These are phyloP conservation scores for Harmothoe impar DNA, from an alignment of 2,888 invertebrate genomes.

Conservation along the genomic window DNA sequence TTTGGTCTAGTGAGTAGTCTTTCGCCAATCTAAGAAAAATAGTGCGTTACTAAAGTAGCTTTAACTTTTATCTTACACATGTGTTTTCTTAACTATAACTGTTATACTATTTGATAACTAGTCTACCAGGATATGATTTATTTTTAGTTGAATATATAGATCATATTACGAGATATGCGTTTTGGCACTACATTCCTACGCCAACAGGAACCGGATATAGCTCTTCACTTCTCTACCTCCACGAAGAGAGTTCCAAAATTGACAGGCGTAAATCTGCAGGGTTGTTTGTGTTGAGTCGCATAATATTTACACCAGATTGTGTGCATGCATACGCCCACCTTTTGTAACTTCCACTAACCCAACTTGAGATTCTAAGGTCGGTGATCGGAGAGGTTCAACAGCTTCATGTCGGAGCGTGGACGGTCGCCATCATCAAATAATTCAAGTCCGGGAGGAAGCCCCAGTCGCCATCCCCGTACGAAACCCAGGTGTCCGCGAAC, in stretches of 20 bases:
- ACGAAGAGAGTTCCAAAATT: conserved; percentile 26
- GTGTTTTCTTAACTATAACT: too few species aligned
- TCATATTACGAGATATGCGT: too few species aligned
- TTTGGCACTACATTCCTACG: neutral
- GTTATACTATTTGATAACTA: too few species aligned
- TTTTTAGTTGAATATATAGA: too few species aligned
- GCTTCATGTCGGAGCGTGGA: conserved; percentile 52
- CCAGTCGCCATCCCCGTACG: conserved; percentile 41
- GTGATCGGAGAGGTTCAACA: neutral
- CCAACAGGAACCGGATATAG: conserved; percentile 16
- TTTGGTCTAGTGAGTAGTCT: neutral
- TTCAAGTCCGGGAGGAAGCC: conserved; percentile 49
- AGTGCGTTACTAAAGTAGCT: too few species aligned
- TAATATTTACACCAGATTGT: conserved; percentile 2
- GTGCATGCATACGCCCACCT: neutral
- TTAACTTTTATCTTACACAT: too few species aligned
- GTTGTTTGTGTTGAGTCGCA: conserved; percentile 5
- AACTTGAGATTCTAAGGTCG: neutral
- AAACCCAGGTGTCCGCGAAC: conserved; percentile 47
- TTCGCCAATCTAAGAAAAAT: neutral
- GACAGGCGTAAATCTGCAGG: conserved; percentile 48
- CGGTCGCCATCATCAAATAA: conserved; percentile 30
- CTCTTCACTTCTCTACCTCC: neutral
- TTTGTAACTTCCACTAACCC: neutral
- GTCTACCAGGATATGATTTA: too few species aligned